Evolutionary conservation across 2,797 vertebrate genomes (phyloP).

Genomic region (Enteromius argenteus): DNA sequence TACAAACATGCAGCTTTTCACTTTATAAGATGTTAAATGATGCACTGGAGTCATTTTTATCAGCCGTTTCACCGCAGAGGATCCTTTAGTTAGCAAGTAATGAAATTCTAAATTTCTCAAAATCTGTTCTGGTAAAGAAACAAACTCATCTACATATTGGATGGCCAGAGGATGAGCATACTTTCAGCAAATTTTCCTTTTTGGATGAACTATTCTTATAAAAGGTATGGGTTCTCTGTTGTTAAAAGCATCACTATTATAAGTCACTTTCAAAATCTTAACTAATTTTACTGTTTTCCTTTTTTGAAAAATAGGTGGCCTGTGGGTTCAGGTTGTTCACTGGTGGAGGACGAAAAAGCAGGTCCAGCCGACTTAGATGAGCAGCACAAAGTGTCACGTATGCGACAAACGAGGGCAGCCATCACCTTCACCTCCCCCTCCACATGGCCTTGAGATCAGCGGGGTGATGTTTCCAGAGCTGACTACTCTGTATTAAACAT

Average conservation of each 20-base stretch:
- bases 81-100: background rate
- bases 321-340: slow-evolving; percentile 6
- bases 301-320: background rate
- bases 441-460: slow-evolving; percentile 38
- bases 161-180: background rate
- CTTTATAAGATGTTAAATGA: background rate
- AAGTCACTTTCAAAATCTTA: background rate
- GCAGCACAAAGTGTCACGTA: slow-evolving; percentile 31
- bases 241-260: background rate
- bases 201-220: background rate
- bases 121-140: background rate
- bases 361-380: slow-evolving; percentile 26
- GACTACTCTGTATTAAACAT: slow-evolving; percentile 55
- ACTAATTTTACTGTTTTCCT: background rate
- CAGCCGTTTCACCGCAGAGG: background rate
- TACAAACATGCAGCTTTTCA: background rate
- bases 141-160: background rate
- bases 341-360: background rate
- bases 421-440: slow-evolving; percentile 42
- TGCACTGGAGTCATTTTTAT: background rate
- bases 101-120: background rate
- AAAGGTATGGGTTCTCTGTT: background rate
- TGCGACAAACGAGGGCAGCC: slow-evolving; percentile 25
- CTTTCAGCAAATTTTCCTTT: background rate
- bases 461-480: slow-evolving; percentile 45